Base-by-base conservation (phyloP, 2,888 invertebrate species). In the Desoria tigrina region DNA sequence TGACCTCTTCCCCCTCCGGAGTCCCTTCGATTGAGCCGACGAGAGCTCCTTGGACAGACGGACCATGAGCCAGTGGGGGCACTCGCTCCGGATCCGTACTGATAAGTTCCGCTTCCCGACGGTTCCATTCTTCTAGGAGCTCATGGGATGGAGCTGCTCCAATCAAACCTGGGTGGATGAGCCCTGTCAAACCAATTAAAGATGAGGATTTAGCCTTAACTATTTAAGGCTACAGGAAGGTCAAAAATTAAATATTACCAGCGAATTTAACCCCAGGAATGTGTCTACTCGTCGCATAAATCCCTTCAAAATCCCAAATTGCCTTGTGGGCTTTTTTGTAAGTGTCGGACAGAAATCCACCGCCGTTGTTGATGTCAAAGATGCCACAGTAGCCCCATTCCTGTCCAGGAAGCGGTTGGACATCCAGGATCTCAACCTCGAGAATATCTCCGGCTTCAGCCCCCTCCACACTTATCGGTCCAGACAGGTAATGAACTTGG, bases 381-480 rank as follows among this genome's bases (percentile, higher is more conserved):
- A 68, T 63, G 1, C 55, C 70, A n/a, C 68, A 69, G 42, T 49
- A 61, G 6, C 73, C 73, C 73, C 73, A 73, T 51, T 69, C 67
- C n/a, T 58, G 23, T 23, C 64, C 69, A 0, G 58, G 49, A 26
- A 71, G 39, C 2, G 71, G 69, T 42, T 71, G 73, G 27, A 73
- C 51, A 37, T 73, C 73, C 18, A 73, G 28, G 32, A 73, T 69
- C 39, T 73, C 73, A 1, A 73, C 63, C 53, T 73, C 73, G 21
- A 73, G 37, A 7, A 56, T 51, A 45, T 73, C 73, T 32, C 73
- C 73, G 16, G 73, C 67, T 54, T 69, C 66, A 1, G 73, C 73
- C 4, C 71, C 73, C 42, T 69, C 68, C 16, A 73, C 65, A 21
- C 21, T 32, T 9, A 73, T 65, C 0, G 73, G 73, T 0, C 73